These are phyloP conservation scores for Pinctada fucata DNA, from an alignment of 2,888 invertebrate species.

Conservation along the genomic window DNA sequence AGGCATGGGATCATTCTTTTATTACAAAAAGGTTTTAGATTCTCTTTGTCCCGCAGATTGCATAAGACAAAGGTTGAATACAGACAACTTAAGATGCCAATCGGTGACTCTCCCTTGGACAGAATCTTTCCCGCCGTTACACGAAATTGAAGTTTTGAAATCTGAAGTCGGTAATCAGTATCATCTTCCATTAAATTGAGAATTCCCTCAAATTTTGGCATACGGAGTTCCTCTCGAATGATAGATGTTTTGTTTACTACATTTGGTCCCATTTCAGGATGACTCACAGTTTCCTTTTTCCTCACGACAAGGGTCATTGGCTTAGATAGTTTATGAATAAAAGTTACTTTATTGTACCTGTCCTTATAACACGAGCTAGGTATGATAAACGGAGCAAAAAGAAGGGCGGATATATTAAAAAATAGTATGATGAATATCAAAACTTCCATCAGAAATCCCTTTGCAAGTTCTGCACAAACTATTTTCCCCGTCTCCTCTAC, in stretches of 20 bases:
- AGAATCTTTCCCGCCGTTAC: conserved; percentile 10
- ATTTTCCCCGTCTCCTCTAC: not conserved
- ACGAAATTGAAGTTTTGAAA: conserved; percentile 18
- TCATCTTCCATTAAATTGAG: not conserved
- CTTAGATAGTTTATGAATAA: not conserved
- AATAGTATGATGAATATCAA: not conserved
- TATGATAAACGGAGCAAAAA: not conserved
- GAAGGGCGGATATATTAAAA: not conserved
- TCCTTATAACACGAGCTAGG: not conserved
- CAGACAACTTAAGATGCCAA: conserved; percentile 22
- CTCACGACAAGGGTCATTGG: not conserved
- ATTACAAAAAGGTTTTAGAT: conserved; percentile 21
- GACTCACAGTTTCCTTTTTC: not conserved
- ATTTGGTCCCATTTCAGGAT: not conserved
- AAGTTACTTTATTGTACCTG: not conserved
- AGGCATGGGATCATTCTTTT: not conserved
- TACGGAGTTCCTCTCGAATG: not conserved
- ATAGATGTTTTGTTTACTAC: not conserved
- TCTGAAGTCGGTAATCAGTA: not conserved
- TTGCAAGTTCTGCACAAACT: not conserved
- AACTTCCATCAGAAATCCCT: not conserved
- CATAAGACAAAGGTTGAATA: conserved; percentile 12
- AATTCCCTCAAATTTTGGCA: not conserved
- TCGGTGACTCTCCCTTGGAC: conserved; percentile 12
- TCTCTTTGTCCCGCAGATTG: conserved; percentile 11